Percentiles rank a stretch among this genome's conserved stretches.
These are phyloP conservation scores for Cotesia vestalis DNA, from an alignment of 1,140 invertebrate species.

Conservation along the genomic window DNA sequence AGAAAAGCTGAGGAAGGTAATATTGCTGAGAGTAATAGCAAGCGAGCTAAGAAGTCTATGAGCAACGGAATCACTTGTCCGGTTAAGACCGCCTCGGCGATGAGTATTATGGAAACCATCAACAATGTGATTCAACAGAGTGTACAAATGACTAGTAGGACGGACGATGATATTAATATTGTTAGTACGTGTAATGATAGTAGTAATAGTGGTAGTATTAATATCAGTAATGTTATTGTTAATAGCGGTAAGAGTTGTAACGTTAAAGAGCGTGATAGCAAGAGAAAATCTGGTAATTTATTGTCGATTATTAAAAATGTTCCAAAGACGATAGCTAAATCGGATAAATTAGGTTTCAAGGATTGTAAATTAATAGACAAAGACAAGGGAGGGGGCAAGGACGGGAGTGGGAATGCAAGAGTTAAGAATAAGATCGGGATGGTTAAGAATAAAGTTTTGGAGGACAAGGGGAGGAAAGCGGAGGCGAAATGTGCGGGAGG, in stretches of 20 bases:
- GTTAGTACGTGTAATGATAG: slow-evolving; percentile 41
- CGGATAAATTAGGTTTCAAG: slow-evolving; percentile 57
- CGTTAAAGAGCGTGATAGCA: slow-evolving; percentile 34
- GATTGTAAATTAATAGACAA: slow-evolving; percentile 11
- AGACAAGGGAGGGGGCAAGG: slow-evolving; percentile 31
- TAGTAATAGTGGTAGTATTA: background rate
- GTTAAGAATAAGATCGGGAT: slow-evolving; percentile 54
- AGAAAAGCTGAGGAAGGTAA: slow-evolving; percentile 42
- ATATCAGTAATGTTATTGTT: background rate
- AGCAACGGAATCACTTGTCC: slow-evolving; percentile 38
- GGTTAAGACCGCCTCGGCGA: slow-evolving; percentile 57
- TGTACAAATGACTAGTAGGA: slow-evolving; percentile 60
- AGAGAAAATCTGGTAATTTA: slow-evolving; percentile 46
- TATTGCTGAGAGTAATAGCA: slow-evolving; percentile 37
- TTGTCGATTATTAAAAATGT: slow-evolving; percentile 67
- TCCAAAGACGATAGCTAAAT: slow-evolving; percentile 64
- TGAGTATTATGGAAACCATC: slow-evolving; percentile 62
- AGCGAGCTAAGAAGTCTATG: slow-evolving; percentile 48
- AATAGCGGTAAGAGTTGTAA: background rate
- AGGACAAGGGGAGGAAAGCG: background rate
- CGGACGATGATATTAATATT: slow-evolving; percentile 45
- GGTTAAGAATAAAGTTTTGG: slow-evolving; percentile 43
- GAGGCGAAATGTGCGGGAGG: background rate
- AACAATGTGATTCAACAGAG: slow-evolving; percentile 59
- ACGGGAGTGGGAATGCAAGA: slow-evolving; percentile 48